A percentile compares a stretch with the other conserved stretches of the same genome.
Evolutionary conservation across 1,140 invertebrate species (phyloP).

Genomic region (Leptopilina boulardi): DNA sequence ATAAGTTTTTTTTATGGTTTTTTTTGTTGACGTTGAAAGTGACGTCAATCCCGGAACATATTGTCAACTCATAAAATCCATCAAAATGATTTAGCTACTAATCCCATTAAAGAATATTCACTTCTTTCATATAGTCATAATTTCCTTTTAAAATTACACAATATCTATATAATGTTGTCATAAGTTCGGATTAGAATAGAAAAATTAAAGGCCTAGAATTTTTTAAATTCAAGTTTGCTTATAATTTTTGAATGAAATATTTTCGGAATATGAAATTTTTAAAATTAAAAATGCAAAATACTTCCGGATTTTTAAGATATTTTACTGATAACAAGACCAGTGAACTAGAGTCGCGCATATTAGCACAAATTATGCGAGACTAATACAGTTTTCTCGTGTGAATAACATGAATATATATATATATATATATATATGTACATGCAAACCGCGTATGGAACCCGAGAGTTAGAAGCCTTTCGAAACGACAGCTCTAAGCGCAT

Average conservation of each 20-base stretch:
- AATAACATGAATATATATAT: background rate
- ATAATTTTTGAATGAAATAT: too few relatives aligned
- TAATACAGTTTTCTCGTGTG: background rate
- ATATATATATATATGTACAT: conserved; percentile 35
- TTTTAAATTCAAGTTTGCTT: too few relatives aligned
- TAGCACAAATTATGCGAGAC: conserved; percentile 42
- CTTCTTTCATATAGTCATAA: too few relatives aligned
- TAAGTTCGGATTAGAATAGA: too few relatives aligned
- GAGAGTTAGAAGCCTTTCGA: conserved; percentile 67
- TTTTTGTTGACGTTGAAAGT: background rate
- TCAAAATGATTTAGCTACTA: background rate
- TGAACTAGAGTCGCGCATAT: conserved; percentile 37
- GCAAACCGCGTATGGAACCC: conserved; percentile 39
- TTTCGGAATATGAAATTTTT: too few relatives aligned
- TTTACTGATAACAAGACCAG: conserved; percentile 8
- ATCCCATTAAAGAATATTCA: too few relatives aligned
- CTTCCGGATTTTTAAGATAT: too few relatives aligned
- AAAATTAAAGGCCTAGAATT: too few relatives aligned
- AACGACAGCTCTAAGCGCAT: conserved; percentile 67
- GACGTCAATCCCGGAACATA: conserved; percentile 1
- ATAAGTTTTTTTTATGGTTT: background rate
- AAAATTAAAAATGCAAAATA: too few relatives aligned
- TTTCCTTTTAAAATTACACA: too few relatives aligned
- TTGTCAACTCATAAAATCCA: background rate
- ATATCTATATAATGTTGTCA: background rate